These are phyloP conservation scores for Dascillus cervinus DNA, from an alignment of 2,888 invertebrate genomes.

Conservation along the genomic window DNA sequence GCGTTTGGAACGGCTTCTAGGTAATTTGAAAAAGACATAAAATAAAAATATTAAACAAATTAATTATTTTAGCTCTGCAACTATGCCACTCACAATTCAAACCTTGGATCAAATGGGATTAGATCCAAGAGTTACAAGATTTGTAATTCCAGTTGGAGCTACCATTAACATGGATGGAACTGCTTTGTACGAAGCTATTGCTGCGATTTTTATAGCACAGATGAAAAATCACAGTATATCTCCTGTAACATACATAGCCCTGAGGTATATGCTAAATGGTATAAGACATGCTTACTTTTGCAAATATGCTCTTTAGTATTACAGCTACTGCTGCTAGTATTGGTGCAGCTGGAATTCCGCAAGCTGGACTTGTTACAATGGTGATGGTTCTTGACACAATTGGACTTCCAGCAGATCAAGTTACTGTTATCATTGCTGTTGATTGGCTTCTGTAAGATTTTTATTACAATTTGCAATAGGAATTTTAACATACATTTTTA, in stretches of 20 bases:
- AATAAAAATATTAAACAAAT: too few species aligned
- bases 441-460: conserved; percentile 89
- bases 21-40: conserved; percentile 35
- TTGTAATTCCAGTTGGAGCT: conserved; percentile 94
- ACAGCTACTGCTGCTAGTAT: conserved; percentile 96
- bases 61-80: conserved; percentile 70
- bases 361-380: conserved; percentile 92
- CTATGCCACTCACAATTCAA: conserved; percentile 90
- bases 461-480: not conserved
- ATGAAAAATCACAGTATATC: too few species aligned
- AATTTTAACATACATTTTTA: conserved; percentile 38
- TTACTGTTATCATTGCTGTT: conserved; percentile 82
- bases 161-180: conserved; percentile 99
- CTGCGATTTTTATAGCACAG: conserved; percentile 96
- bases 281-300: not conserved
- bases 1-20: conserved; percentile 95
- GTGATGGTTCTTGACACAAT: conserved; percentile 91
- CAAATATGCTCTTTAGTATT: conserved; percentile 27
- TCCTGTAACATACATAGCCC: too few species aligned
- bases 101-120: conserved; percentile 89
- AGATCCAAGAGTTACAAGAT: conserved; percentile 85
- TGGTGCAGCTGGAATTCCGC: conserved; percentile 95
- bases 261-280: too few species aligned
- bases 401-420: conserved; percentile 74
- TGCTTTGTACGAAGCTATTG: conserved; percentile 95